These are phyloP conservation scores for Sardina pilchardus DNA, from an alignment of 2,113 vertebrate species.

Conservation along the genomic window DNA sequence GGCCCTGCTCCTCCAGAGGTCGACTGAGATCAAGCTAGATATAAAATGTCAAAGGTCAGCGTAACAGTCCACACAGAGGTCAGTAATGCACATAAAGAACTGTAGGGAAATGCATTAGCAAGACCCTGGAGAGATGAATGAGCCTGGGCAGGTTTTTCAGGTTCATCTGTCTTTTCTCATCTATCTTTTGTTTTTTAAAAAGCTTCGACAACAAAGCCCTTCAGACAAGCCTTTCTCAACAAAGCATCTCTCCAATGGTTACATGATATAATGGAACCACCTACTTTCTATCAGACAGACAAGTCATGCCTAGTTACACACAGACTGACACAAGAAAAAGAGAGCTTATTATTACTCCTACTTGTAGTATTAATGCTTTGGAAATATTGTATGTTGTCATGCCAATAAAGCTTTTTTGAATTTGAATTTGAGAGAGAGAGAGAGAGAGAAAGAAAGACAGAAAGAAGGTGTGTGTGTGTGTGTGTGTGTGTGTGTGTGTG, in stretches of 20 bases:
- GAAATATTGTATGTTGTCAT: no score
- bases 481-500: no score
- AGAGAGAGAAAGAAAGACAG: not conserved
- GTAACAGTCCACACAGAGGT: not conserved
- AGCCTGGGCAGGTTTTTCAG: conserved; percentile 7
- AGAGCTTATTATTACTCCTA: not conserved
- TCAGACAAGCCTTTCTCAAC: not conserved
- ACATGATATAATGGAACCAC: not conserved
- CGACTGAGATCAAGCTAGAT: conserved; percentile 91
- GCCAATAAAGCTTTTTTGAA: not conserved
- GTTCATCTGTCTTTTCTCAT: not conserved
- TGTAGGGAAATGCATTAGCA: no score
- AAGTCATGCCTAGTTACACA: not conserved
- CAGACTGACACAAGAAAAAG: not conserved
- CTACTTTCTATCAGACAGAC: not conserved
- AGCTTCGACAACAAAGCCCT: not conserved
- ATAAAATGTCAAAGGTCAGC: conserved; percentile 47
- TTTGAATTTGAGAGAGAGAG: not conserved
- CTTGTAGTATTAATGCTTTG: no score
- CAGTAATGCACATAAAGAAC: not conserved
- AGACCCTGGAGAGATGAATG: not conserved
- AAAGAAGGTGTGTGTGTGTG: no score
- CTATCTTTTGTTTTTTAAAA: not conserved
- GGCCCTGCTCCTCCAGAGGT: conserved; percentile 94
- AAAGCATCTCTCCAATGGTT: not conserved